These are phyloP conservation scores for Rhipidura dahli DNA, from an alignment of 2,113 vertebrate genomes.

Conservation along the genomic window DNA sequence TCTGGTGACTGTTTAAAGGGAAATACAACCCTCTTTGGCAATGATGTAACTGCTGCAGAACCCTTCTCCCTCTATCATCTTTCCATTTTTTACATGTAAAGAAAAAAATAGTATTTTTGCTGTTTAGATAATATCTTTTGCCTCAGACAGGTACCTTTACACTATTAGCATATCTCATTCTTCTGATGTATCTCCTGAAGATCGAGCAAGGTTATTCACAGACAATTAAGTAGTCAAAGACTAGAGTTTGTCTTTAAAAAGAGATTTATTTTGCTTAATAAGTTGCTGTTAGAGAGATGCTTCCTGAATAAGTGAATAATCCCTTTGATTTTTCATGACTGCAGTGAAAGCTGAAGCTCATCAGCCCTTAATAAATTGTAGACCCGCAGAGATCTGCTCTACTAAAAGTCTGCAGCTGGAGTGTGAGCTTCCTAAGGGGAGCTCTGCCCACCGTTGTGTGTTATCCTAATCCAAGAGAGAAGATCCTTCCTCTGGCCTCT, in stretches of 20 bases:
- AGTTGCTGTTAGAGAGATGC: background rate
- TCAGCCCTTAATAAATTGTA: background rate
- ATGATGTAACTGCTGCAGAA: background rate
- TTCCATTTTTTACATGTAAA: background rate
- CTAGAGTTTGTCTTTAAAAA: background rate
- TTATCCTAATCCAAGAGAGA: background rate
- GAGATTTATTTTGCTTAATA: conserved; percentile 2
- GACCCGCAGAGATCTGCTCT: background rate
- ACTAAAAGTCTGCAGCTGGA: background rate
- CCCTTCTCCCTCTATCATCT: background rate
- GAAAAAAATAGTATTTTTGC: background rate
- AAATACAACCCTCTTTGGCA: background rate
- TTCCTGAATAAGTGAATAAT: conserved; percentile 3
- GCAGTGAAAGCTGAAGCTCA: background rate
- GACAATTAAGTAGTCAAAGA: background rate
- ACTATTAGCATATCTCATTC: background rate
- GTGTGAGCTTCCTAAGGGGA: background rate
- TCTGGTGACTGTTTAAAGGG: background rate
- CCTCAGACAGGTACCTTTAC: background rate
- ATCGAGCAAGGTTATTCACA: background rate
- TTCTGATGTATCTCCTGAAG: background rate
- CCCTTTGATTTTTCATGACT: background rate
- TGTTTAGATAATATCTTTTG: background rate
- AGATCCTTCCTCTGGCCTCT: background rate
- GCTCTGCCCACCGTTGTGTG: background rate